These are phyloP conservation scores for Xanthorhoe spadicearia DNA, from an alignment of 2,888 invertebrate genomes.

Conservation along the genomic window DNA sequence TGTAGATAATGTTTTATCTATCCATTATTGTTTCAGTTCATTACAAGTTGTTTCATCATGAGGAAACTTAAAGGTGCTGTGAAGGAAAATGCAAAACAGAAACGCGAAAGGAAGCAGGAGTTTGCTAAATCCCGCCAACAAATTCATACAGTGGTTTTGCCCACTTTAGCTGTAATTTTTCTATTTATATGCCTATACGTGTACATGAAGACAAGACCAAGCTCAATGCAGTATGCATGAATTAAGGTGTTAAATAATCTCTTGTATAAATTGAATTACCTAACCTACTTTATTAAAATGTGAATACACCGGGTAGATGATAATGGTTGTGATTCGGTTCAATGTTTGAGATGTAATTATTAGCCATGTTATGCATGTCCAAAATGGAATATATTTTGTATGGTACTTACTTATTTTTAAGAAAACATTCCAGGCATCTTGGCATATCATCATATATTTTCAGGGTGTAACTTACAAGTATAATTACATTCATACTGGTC, in stretches of 20 bases:
- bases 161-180: conserved; percentile 88
- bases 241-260: not conserved
- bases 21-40: conserved; percentile 48
- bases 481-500: not conserved
- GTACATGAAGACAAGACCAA: conserved; percentile 91
- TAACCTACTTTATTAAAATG: not conserved
- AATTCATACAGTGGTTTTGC: conserved; percentile 91
- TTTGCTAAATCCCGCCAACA: conserved; percentile 91
- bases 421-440: conserved; percentile 18
- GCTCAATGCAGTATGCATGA: conserved; percentile 72
- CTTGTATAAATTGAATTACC: conserved; percentile 6
- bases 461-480: conserved; percentile 33
- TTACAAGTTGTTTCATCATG: conserved; percentile 79
- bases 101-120: conserved; percentile 93
- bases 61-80: conserved; percentile 91
- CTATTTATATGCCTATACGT: conserved; percentile 90
- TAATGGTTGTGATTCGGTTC: conserved; percentile 19
- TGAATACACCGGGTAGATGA: not conserved
- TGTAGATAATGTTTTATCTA: not conserved
- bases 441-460: conserved; percentile 34
- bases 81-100: conserved; percentile 93
- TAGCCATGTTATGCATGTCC: conserved; percentile 3
- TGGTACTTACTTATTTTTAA: conserved; percentile 7
- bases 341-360: conserved; percentile 2
- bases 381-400: conserved; percentile 15